These are phyloP conservation scores for Cyanistes caeruleus DNA, from an alignment of 2,113 vertebrate genomes.

Conservation along the genomic window DNA sequence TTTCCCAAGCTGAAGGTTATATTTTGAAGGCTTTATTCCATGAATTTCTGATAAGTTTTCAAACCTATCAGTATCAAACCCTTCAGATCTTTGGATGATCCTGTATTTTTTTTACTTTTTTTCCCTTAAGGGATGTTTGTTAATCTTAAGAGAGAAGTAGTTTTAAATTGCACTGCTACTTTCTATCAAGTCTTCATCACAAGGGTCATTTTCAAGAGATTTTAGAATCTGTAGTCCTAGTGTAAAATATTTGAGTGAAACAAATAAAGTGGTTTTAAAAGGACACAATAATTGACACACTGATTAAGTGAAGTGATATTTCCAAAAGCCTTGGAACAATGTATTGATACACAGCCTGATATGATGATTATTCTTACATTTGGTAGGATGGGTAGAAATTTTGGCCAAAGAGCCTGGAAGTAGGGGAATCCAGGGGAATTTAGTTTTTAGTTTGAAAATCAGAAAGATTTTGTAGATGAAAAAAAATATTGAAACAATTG, in stretches of 20 bases:
- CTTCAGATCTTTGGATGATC: neutral
- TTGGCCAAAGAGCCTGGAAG: neutral
- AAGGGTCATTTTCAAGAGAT: neutral
- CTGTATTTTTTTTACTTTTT: neutral
- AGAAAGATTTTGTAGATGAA: neutral
- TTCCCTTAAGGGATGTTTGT: neutral
- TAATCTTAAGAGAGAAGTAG: neutral
- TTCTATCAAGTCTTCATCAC: neutral
- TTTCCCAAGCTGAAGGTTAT: conserved; percentile 7
- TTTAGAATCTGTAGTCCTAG: neutral
- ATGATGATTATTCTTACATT: neutral
- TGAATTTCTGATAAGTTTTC: conserved; percentile 40
- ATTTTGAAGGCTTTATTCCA: conserved; percentile 7
- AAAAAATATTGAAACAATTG: neutral
- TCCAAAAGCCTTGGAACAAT: neutral
- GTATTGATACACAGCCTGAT: neutral
- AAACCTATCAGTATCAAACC: neutral
- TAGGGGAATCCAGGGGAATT: neutral
- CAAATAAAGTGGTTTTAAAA: neutral
- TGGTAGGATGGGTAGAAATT: neutral
- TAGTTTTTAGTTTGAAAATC: neutral
- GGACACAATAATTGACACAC: neutral
- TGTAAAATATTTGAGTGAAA: neutral
- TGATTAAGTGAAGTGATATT: neutral
- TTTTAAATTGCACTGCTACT: neutral